Percentiles rank a stretch among this genome's conserved stretches.
Evolutionary conservation across 92 coral and sea anemone species (phyloP).

Genomic region (Siderastrea radians): DNA sequence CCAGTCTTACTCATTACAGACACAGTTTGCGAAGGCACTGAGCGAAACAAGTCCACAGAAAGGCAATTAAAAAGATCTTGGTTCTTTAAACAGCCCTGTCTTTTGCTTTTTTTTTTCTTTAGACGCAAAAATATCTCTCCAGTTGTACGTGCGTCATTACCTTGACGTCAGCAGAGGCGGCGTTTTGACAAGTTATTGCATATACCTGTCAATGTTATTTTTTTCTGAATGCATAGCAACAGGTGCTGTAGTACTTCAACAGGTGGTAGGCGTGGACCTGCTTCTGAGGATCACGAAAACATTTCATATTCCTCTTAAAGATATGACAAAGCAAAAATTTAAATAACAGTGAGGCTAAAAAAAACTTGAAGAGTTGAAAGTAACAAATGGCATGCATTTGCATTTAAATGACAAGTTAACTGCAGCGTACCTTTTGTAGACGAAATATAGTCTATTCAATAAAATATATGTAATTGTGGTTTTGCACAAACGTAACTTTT

Average conservation of each 20-base stretch:
- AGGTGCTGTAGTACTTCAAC: conserved; percentile 10
- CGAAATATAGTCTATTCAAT: not conserved
- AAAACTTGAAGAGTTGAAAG: too few relatives aligned
- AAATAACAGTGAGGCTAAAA: too few relatives aligned
- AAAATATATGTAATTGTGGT: not conserved
- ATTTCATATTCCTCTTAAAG: not conserved
- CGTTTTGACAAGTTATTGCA: not conserved
- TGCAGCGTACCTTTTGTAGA: not conserved
- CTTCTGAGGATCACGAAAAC: not conserved
- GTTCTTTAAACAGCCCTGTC: too few relatives aligned
- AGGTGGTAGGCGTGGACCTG: conserved; percentile 3
- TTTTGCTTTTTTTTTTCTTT: too few relatives aligned
- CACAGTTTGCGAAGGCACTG: too few relatives aligned
- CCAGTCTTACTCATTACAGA: too few relatives aligned
- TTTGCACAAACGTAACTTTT: too few relatives aligned
- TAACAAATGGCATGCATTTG: too few relatives aligned
- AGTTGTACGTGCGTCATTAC: not conserved
- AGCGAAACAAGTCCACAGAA: too few relatives aligned
- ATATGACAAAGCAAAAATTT: not conserved
- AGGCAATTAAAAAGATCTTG: too few relatives aligned
- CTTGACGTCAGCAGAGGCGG: not conserved
- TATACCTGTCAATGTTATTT: not conserved
- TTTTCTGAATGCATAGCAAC: conserved; percentile 1
- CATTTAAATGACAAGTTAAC: too few relatives aligned
- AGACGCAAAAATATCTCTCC: not conserved